Evolutionary conservation across 2,888 invertebrate genomes (phyloP), one percentile per base, ranked within the genome.

Genomic region (Tipula lateralis): DNA sequence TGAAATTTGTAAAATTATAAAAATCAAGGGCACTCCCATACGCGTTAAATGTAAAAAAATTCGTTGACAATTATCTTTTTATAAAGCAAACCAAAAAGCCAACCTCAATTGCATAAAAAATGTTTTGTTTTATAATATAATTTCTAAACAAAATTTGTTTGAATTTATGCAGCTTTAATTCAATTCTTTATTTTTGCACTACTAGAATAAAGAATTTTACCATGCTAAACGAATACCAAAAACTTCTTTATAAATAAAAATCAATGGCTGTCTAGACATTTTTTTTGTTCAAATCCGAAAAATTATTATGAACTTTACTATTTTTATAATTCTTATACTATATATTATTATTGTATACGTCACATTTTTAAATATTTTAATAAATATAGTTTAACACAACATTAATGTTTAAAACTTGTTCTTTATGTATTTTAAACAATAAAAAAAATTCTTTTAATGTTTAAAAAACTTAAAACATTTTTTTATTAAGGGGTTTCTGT

Each of bases 1-100:
- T 66, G 24, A 19, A 66, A 24, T 66, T 24, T 24, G 24, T 24
- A 66, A 66, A 66, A 83, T 12, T n/a, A 30, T 16, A 83, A 83
- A 34, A 83, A 34, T 83, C 83, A 83, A 83, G 83, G 83, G 83
- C 34, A 83, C 83, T 83, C 83, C 83, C 83, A 34, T 83, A 66
- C 66, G 24, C 12, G 34, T 34, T 83, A 16, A 83, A 83, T n/a
- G 24, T 24, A 30, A 83, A 16, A 83, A 83, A 9, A 9, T 30
- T 83, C n/a, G 9, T 30, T n/a, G n/a, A n/a, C n/a, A n/a, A n/a
- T n/a, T n/a, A n/a, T n/a, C n/a, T n/a, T n/a, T n/a, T 30, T 81
- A 81, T 29, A 12, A 12, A 32, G 32, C 32, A 32, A n/a, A 66
- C 5, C 24, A 83, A 32, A 83, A 30, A 83, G 2, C 30, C 29